Percentiles rank a stretch among this genome's conserved stretches.
Evolutionary conservation across 2,113 vertebrate genomes (phyloP).

Genomic region (Deroptyus accipitrinus): DNA sequence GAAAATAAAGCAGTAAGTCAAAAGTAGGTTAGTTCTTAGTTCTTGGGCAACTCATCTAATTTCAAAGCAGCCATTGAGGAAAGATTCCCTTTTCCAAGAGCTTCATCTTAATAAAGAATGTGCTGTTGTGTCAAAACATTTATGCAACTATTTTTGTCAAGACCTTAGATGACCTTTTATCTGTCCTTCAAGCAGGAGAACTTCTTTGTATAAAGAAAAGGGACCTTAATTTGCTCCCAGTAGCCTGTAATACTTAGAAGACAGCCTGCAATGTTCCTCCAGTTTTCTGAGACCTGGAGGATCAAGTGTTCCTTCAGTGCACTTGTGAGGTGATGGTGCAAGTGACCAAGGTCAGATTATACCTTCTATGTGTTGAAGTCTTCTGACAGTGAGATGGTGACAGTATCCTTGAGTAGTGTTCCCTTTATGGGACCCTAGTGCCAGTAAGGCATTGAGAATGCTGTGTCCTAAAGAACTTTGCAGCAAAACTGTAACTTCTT

Average conservation of each 20-base stretch:
- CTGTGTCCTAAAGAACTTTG: neutral
- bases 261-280: neutral
- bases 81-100: neutral
- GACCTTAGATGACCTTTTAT: neutral
- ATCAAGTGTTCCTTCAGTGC: conserved; percentile 9
- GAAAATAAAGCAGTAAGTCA: neutral
- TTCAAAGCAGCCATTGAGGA: neutral
- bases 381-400: neutral
- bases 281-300: neutral
- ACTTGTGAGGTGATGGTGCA: conserved; percentile 16
- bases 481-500: neutral
- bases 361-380: neutral
- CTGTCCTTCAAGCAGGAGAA: neutral
- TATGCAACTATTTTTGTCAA: neutral
- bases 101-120: neutral
- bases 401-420: neutral
- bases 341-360: neutral
- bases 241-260: neutral
- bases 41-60: neutral
- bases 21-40: neutral
- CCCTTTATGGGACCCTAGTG: neutral
- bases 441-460: neutral
- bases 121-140: neutral
- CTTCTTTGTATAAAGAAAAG: neutral
- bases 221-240: neutral